Base-by-base conservation (phyloP, 2,797 vertebrate species). In the Sebastes baramenuke region DNA sequence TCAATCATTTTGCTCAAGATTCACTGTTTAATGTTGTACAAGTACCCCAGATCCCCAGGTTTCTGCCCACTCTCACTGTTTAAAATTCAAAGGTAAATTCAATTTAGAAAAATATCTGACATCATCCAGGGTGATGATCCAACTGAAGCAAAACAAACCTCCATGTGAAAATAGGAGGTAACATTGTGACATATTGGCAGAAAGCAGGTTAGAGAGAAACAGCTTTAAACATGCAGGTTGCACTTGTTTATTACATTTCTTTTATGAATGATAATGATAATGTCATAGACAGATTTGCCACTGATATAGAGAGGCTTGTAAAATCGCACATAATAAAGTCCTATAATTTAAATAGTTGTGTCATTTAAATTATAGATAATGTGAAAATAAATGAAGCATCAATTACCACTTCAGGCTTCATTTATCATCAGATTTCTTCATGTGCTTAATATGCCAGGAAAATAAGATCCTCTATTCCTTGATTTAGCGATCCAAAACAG, bases 351-450 rank as follows among this genome's bases (percentile, higher is more conserved):
- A 61, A 58, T 56, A 14, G 10, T 64, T 55, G 8, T 70, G 67
- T 64, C 60, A 71, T 75, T 82, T 70, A 52, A 36, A 68, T 70
- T 67, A 49, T 10, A 55, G 5, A 58, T 52, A 62, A 70, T 64
- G 27, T 32, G 16, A 49, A 61, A 38, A 72, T 38, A 79, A 66
- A 59, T 79, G 13, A 30, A 61, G 29, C 42, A 29, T 25, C 9
- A 60, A 62, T 77, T 42, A 25, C 36, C 42, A 22, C 60, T 34
- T 22, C 1, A 66, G 64, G 69, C 74, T 46, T 70, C 10, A 72
- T 72, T 75, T 69, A 27, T 18, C 24, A 67, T 77, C 6, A 67
- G 11, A 62, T 66, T 8, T 24, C 8, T 22, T 52, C 8, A 8
- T 66, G 29, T 24, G 9, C 38, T 54, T 13, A 30, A 3, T 29